These are phyloP conservation scores for Heliocidaris tuberculata DNA, from an alignment of 35 echinoderm and acorn worm genomes.

Conservation along the genomic window DNA sequence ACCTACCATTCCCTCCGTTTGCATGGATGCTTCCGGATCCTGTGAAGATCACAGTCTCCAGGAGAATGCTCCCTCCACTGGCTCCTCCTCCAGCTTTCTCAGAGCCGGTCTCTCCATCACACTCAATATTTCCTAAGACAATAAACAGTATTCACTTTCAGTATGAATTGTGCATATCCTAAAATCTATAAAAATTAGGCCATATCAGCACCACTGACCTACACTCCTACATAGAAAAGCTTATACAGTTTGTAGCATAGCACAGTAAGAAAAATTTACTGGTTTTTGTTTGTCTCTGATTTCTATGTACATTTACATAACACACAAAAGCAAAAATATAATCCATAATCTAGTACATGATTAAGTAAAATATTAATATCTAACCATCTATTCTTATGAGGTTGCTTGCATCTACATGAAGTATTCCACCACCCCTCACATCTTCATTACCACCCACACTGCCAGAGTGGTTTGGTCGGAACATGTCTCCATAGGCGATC, in stretches of 20 bases:
- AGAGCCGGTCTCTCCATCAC: neutral
- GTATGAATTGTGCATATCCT: too few species aligned
- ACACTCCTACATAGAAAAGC: too few species aligned
- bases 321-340: too few species aligned
- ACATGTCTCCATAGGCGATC: slow-evolving; percentile 39
- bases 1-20: slow-evolving; percentile 80
- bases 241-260: too few species aligned
- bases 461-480: slow-evolving; percentile 46
- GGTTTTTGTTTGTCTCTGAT: too few species aligned
- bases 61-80: slow-evolving; percentile 83
- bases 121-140: neutral
- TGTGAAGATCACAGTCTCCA: slow-evolving; percentile 41
- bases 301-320: too few species aligned
- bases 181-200: too few species aligned
- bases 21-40: slow-evolving; percentile 66
- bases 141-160: too few species aligned
- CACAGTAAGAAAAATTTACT: too few species aligned
- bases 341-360: too few species aligned
- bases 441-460: slow-evolving; percentile 21
- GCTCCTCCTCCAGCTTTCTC: slow-evolving; percentile 48
- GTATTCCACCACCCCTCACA: slow-evolving; percentile 27
- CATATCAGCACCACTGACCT: too few species aligned
- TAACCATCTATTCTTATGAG: slow-evolving; percentile 55
- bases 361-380: too few species aligned
- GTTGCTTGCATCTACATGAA: neutral